Evolutionary conservation across 1,140 invertebrate genomes (phyloP), one percentile per base, ranked within the genome.

Genomic region (Ceratina australensis): DNA sequence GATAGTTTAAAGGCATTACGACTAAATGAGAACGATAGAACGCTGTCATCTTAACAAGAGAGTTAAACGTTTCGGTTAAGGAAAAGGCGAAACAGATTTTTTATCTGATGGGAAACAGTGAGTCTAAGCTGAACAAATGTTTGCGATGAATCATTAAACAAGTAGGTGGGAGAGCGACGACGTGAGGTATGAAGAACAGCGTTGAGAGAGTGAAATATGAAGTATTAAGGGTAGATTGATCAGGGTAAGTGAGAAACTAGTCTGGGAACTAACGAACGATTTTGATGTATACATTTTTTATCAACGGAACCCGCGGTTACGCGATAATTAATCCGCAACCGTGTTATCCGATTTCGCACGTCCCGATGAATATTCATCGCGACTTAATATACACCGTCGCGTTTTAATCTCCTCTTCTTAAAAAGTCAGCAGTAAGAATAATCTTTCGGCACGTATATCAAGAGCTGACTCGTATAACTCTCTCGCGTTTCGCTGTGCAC

Each of bases 401-500:
- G 4, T 20, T 18, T 76, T 59, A 69, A n/a, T n/a, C n/a, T n/a
- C n/a, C 15, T 22, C 12, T 42, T 68, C 28, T 33, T 33, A 33
- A 60, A 33, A 33, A 20, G 20, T 59, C 15, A 57, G 18, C 61
- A 18, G 50, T 47, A 47, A 57, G 15, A 20, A 1, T 42, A 42
- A 26, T 7, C 3, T 18, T 0, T 18, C 10, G 12, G 56, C 33
- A n/a, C n/a, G 15, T 18, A 16, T n/a, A 49, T 20, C 42, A 8
- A 69, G 5, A 68, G 73, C 73, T 75, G 73, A 68, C 54, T 75
- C 18, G 42, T 33, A n/a, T 64, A n/a, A n/a, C 10, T 15, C 8
- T 20, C 56, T 33, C 5, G 28, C 28, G 2, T 3, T 33, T 5
- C 28, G 28, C 2, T 33, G 33, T 60, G 24, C 60, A 20, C 18